Conservation (phyloP, 2,797 vertebrate species). For the Australoheros facetus region DNA sequence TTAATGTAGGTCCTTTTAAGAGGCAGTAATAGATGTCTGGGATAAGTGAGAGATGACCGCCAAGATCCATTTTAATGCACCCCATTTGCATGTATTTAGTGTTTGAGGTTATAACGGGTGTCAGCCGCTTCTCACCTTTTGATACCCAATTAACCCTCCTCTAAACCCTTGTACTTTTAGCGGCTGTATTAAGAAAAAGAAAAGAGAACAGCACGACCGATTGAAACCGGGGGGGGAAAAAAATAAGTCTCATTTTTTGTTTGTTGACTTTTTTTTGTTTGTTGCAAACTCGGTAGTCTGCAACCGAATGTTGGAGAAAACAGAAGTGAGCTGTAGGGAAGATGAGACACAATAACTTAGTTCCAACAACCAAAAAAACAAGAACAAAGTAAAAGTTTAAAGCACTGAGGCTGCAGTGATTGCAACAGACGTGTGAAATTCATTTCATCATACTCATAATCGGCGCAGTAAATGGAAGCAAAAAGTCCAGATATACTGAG, state of each 20-base stretch:
- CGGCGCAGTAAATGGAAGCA: not conserved
- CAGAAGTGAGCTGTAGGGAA: not conserved
- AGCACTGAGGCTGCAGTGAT: conserved; percentile 1
- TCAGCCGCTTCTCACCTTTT: conserved; percentile 57
- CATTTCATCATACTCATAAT: conserved; percentile 19
- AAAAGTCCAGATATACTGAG: conserved; percentile 10
- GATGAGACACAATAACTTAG: conserved; percentile 2
- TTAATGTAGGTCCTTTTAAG: conserved; percentile 39
- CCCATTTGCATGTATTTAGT: conserved; percentile 66
- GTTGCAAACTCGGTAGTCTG: not conserved
- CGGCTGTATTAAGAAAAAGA: not conserved
- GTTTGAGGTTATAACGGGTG: conserved; percentile 23
- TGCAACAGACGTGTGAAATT: conserved; percentile 23
- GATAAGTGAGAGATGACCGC: conserved; percentile 36
- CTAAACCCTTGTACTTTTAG: conserved; percentile 14
- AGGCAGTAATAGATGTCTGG: conserved; percentile 30
- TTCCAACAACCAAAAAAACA: conserved; percentile 21
- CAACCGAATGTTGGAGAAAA: conserved; percentile 1
- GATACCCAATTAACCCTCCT: conserved; percentile 53
- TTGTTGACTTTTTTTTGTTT: conserved; percentile 7
- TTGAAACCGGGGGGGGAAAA: not conserved
- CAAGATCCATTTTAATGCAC: conserved; percentile 50
- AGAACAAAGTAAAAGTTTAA: not conserved
- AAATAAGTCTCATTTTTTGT: not conserved
- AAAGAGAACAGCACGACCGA: not conserved